Evolutionary conservation across 2,797 vertebrate genomes (phyloP).

Genomic region (Falco rusticolus): DNA sequence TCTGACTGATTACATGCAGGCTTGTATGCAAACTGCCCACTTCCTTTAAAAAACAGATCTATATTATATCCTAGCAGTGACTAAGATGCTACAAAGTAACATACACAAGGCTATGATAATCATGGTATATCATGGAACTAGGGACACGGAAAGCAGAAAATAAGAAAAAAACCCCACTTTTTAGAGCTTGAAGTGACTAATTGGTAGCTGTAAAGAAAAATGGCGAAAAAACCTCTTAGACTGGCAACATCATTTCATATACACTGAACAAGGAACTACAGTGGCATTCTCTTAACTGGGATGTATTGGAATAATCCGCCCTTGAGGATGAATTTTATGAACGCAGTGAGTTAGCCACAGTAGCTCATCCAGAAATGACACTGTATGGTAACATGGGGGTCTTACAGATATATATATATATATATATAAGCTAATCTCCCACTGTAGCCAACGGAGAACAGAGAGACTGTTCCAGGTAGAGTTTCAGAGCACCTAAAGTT

Average conservation of each 20-base stretch:
- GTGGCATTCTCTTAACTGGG: neutral
- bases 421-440: neutral
- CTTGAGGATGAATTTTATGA: neutral
- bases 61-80: neutral
- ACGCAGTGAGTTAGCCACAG: neutral
- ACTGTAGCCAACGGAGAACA: neutral
- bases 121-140: neutral
- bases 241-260: neutral
- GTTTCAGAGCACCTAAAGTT: neutral
- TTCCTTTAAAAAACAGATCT: neutral
- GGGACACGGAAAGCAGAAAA: neutral
- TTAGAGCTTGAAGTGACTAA: neutral
- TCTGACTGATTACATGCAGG: neutral
- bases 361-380: neutral
- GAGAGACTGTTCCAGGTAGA: neutral
- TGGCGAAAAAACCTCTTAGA: neutral
- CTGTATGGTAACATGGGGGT: too few relatives aligned
- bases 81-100: neutral
- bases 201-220: neutral
- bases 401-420: too few relatives aligned
- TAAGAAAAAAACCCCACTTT: fast-evolving
- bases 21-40: neutral
- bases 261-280: neutral
- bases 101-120: neutral
- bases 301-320: neutral